These are phyloP conservation scores for Pinna nobilis DNA, from an alignment of 1,140 invertebrate genomes.

Conservation along the genomic window DNA sequence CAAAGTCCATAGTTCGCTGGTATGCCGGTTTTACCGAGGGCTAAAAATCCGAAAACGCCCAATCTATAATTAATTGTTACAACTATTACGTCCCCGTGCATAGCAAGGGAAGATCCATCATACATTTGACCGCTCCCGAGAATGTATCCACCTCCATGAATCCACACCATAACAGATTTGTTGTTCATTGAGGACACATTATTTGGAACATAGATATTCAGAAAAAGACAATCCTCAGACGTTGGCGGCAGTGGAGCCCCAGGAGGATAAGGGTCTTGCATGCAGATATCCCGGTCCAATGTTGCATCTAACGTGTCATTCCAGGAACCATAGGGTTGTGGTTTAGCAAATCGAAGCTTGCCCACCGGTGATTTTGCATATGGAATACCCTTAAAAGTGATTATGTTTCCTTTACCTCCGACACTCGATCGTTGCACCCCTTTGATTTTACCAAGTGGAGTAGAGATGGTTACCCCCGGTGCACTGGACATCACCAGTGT, in stretches of 20 bases:
- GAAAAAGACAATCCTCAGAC: conserved; percentile 56
- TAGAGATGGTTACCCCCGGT: too few relatives aligned
- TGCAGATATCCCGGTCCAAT: conserved; percentile 92
- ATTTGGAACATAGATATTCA: conserved; percentile 72
- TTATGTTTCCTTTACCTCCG: conserved; percentile 76
- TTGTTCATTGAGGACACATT: conserved; percentile 45
- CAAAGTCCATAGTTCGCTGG: conserved; percentile 76
- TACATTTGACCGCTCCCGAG: conserved; percentile 33
- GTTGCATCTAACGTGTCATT: conserved; percentile 78
- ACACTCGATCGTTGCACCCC: too few relatives aligned
- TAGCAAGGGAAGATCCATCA: conserved; percentile 19
- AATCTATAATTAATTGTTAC: conserved; percentile 57
- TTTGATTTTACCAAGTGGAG: too few relatives aligned
- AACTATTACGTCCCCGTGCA: conserved; percentile 46
- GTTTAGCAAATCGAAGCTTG: conserved; percentile 89
- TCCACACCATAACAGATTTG: conserved; percentile 49
- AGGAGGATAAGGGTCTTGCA: conserved; percentile 81
- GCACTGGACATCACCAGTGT: too few relatives aligned
- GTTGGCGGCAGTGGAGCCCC: conserved; percentile 19
- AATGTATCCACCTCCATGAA: conserved; percentile 51
- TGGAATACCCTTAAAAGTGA: conserved; percentile 92
- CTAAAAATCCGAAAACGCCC: conserved; percentile 50
- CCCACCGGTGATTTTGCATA: conserved; percentile 93
- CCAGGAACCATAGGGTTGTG: conserved; percentile 84
- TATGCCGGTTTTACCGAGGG: conserved; percentile 18